Conservation (phyloP, 2,113 vertebrate species). For the Rafetus swinhoei region DNA sequence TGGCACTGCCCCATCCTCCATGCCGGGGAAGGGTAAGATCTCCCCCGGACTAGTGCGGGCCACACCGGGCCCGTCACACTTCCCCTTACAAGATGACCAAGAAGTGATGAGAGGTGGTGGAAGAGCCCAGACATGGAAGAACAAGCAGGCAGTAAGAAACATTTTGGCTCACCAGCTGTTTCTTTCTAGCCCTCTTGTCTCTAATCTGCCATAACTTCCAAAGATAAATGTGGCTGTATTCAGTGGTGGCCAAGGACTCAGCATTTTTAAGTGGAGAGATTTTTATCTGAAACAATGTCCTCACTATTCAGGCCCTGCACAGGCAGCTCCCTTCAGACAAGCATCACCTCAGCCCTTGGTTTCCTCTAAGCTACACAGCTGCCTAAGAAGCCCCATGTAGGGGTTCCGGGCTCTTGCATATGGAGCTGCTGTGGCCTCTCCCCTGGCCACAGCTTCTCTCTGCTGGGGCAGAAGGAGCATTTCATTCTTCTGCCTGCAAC, state of each 20-base stretch:
- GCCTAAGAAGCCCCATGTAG: too few species aligned
- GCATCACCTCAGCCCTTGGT: background rate
- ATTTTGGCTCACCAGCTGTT: background rate
- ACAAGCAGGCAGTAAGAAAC: background rate
- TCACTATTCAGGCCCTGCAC: background rate
- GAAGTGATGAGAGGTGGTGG: background rate
- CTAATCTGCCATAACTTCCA: background rate
- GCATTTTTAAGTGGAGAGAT: background rate
- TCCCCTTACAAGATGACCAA: conserved; percentile 16
- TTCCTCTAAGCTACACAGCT: too few species aligned
- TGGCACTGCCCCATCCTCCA: too few species aligned
- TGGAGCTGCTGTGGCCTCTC: too few species aligned
- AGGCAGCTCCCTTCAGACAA: background rate
- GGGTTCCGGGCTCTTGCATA: too few species aligned
- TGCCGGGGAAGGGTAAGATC: too few species aligned
- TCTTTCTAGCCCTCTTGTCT: background rate
- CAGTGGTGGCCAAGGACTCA: background rate
- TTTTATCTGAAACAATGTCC: background rate
- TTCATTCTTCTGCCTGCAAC: too few species aligned
- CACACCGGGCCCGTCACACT: too few species aligned
- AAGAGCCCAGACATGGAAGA: background rate
- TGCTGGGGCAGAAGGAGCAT: too few species aligned
- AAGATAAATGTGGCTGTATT: background rate
- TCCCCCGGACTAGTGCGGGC: too few species aligned
- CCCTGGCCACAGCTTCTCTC: too few species aligned